Evolutionary conservation across 2,113 vertebrate species (phyloP).

Genomic region (Carassius auratus): DNA sequence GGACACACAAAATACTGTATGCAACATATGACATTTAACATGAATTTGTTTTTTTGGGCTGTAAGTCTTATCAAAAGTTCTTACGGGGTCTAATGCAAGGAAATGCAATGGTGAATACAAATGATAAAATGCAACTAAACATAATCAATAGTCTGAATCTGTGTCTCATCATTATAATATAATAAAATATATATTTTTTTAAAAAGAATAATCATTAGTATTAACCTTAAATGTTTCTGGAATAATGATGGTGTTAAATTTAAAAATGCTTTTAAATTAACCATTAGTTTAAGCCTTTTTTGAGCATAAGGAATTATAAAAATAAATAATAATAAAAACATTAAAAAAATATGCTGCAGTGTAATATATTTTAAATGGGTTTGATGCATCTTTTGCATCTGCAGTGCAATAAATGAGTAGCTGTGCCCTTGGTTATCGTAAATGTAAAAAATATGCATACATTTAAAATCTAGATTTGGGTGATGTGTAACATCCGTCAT

Average conservation of each 20-base stretch:
- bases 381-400: neutral
- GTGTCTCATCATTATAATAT: too few relatives aligned
- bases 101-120: neutral
- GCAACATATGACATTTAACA: neutral
- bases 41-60: neutral
- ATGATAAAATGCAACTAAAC: neutral
- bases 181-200: too few relatives aligned
- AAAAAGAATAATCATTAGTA: too few relatives aligned
- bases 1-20: neutral
- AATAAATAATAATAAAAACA: too few relatives aligned
- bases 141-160: too few relatives aligned
- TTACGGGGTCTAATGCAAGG: neutral
- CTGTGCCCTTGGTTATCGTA: neutral
- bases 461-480: conserved; percentile 3
- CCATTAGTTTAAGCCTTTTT: neutral
- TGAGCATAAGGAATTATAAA: neutral
- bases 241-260: too few relatives aligned
- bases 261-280: too few relatives aligned
- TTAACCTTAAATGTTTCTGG: too few relatives aligned
- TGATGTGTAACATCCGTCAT: neutral
- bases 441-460: neutral
- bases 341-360: neutral
- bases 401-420: neutral
- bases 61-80: neutral
- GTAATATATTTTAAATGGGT: neutral